A percentile compares a stretch with the other conserved stretches of the same genome.
Evolutionary conservation across 2,113 vertebrate species (phyloP).

Genomic region (Trichechus manatus): DNA sequence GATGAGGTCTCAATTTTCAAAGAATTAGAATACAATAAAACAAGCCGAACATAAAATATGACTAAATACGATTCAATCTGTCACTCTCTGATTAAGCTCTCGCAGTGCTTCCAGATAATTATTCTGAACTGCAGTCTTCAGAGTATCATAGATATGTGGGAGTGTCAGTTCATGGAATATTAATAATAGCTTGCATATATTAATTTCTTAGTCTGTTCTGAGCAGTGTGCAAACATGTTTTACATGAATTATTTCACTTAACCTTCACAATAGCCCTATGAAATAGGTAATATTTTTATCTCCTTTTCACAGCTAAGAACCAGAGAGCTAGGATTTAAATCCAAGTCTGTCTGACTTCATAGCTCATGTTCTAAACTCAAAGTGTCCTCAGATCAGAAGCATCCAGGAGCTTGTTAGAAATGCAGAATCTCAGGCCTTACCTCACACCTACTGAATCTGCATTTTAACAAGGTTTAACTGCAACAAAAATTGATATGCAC

Average conservation of each 20-base stretch:
- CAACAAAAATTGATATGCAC: not conserved
- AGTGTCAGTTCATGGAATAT: constrained; percentile 43
- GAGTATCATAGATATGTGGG: constrained; percentile 14
- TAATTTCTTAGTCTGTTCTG: constrained; percentile 5
- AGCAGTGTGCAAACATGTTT: constrained; percentile 32
- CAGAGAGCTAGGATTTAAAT: not conserved
- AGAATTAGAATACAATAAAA: constrained; percentile 65
- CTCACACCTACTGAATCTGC: not conserved
- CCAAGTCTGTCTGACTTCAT: not conserved
- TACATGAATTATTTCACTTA: constrained; percentile 58
- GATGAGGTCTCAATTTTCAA: constrained; percentile 71
- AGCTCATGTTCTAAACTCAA: constrained; percentile 9
- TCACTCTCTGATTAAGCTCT: constrained; percentile 60
- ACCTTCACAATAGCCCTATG: not conserved
- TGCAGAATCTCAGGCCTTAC: not conserved
- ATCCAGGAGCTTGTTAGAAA: constrained; percentile 1
- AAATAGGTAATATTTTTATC: constrained; percentile 39
- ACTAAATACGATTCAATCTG: constrained; percentile 65
- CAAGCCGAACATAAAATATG: constrained; percentile 60
- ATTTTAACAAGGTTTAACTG: not conserved
- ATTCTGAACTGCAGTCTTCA: constrained; percentile 57
- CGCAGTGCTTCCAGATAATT: constrained; percentile 57
- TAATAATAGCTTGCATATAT: constrained; percentile 31
- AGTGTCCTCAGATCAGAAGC: not conserved
- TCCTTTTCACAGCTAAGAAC: constrained; percentile 48